These are phyloP conservation scores for Alca torda DNA, from an alignment of 2,797 vertebrate genomes.

Conservation along the genomic window DNA sequence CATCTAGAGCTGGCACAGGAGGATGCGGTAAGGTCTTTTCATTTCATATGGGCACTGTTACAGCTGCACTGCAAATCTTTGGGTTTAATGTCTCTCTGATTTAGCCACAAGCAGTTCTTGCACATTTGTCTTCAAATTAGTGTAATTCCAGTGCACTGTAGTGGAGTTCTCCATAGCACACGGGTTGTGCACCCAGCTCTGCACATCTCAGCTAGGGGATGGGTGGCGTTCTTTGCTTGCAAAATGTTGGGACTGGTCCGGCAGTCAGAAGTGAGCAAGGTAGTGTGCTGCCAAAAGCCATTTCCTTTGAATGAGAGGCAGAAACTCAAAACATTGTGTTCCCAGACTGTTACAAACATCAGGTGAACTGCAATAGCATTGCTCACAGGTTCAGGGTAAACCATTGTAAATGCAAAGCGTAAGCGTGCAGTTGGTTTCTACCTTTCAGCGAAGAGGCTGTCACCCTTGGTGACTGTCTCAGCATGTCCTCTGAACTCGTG, in stretches of 20 bases:
- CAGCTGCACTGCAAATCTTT: not conserved
- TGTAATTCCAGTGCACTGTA: not conserved
- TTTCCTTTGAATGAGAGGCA: not conserved
- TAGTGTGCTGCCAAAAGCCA: not conserved
- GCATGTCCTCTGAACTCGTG: not conserved
- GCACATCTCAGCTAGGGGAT: not conserved
- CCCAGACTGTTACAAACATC: not conserved
- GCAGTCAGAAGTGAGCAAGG: not conserved
- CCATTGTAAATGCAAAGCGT: not conserved
- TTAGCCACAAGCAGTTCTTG: not conserved
- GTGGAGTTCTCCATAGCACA: not conserved
- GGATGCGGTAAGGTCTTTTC: not conserved
- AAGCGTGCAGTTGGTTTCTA: not conserved
- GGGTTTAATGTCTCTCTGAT: not conserved
- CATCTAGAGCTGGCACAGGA: not conserved
- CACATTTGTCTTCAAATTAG: not conserved
- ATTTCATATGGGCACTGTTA: not conserved
- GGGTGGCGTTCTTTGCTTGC: not conserved
- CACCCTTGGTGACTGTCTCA: slow-evolving; percentile 20
- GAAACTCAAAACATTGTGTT: not conserved
- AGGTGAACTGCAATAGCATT: not conserved
- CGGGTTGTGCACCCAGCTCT: not conserved
- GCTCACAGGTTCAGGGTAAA: not conserved
- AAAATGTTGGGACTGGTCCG: not conserved
- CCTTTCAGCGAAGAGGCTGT: not conserved